phyloP scores from a whole-genome alignment of 2,797 vertebrate genomes.

The Poecilia velifera region DNA sequence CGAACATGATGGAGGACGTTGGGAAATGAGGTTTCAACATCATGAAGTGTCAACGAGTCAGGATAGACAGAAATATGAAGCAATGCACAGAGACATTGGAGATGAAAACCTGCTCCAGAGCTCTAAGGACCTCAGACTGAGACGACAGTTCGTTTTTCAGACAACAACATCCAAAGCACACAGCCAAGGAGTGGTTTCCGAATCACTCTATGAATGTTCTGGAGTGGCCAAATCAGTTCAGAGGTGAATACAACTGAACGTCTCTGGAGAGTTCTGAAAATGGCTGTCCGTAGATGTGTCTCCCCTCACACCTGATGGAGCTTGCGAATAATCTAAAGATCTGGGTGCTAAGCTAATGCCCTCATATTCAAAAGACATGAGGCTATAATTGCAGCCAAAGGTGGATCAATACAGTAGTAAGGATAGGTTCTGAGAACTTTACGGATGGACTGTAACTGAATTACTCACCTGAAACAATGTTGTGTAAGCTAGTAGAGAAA shows the following conservation, averaged over 20 bases:
- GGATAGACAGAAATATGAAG: not conserved
- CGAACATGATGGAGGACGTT: no score
- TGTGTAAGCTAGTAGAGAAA: not conserved
- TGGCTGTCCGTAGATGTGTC: not conserved
- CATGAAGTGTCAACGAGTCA: not conserved
- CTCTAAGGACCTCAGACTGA: not conserved
- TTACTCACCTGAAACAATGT: not conserved
- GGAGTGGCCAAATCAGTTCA: not conserved
- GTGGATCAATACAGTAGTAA: not conserved
- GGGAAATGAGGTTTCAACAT: not conserved
- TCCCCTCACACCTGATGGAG: not conserved
- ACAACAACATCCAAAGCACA: not conserved
- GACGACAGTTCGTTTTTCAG: not conserved
- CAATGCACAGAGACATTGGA: not conserved
- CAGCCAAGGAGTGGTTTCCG: not conserved
- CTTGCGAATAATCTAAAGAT: not conserved
- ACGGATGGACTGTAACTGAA: not conserved
- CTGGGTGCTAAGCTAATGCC: not conserved
- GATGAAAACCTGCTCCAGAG: not conserved
- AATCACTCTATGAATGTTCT: not conserved
- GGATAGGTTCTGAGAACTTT: not conserved
- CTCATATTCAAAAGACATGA: not conserved
- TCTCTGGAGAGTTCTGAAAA: not conserved
- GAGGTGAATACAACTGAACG: not conserved
- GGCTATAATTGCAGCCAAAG: not conserved